phyloP scores from a whole-genome alignment of 2,797 vertebrate species.

The Distichodus sexfasciatus region DNA sequence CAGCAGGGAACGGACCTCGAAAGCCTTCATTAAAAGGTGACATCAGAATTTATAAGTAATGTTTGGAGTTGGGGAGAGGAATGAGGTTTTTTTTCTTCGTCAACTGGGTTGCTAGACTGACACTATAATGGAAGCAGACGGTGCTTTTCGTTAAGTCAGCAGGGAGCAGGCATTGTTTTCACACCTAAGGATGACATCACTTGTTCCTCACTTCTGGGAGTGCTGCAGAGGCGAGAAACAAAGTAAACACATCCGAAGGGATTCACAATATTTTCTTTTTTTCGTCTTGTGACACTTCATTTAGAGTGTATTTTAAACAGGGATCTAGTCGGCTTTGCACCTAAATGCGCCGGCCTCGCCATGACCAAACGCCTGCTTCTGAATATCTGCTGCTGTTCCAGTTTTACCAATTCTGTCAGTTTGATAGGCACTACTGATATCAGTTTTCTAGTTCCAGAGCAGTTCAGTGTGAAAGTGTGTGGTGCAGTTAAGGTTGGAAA shows the following conservation, averaged over 20 bases:
- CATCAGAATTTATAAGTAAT: conserved; percentile 37
- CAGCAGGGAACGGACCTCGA: conserved; percentile 47
- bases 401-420: too few relatives aligned
- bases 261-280: background rate
- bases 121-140: conserved; percentile 29
- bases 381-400: background rate
- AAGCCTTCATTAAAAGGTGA: conserved; percentile 39
- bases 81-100: conserved; percentile 31
- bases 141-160: conserved; percentile 28
- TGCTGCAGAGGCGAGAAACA: conserved; percentile 10
- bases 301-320: background rate
- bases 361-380: background rate
- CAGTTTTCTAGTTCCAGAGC: too few relatives aligned
- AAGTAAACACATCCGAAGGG: background rate
- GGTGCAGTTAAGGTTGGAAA: too few relatives aligned
- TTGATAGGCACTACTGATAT: too few relatives aligned
- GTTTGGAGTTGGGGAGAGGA: background rate
- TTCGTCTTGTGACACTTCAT: background rate
- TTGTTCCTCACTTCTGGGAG: conserved; percentile 20
- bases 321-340: background rate
- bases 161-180: conserved; percentile 31
- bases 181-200: conserved; percentile 39
- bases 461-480: too few relatives aligned
- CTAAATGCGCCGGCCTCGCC: background rate
- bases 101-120: conserved; percentile 33